Percentiles rank a stretch among this genome's conserved stretches.
Conservation (phyloP, 1,140 invertebrate species). For the Scaptodrosophila lebanonensis region DNA sequence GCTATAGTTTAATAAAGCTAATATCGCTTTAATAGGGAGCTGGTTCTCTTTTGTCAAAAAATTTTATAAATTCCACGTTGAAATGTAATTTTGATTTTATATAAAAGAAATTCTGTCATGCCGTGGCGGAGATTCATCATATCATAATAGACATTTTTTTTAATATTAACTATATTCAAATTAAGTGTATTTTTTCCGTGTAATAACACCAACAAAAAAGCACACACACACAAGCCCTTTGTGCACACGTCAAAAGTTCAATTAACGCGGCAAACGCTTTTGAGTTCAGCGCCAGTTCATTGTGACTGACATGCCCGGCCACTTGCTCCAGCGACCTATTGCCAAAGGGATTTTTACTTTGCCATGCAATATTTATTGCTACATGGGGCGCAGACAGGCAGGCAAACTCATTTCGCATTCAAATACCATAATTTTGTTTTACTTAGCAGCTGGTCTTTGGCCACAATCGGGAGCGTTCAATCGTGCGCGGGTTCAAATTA, state of each 20-base stretch:
- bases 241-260: slow-evolving; percentile 59
- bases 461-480: background rate
- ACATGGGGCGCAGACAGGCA: slow-evolving; percentile 7
- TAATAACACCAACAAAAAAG: background rate
- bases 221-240: no score
- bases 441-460: slow-evolving; percentile 40
- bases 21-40: no score
- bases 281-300: slow-evolving; percentile 60
- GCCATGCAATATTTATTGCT: slow-evolving; percentile 41
- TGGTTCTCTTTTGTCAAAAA: no score
- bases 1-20: no score
- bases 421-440: slow-evolving; percentile 1
- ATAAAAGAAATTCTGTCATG: no score
- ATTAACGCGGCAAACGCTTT: slow-evolving; percentile 26
- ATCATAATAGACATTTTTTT: no score
- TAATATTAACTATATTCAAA: no score
- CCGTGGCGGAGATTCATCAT: no score
- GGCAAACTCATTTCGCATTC: slow-evolving; percentile 36
- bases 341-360: slow-evolving; percentile 37
- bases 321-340: slow-evolving; percentile 31
- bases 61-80: no score
- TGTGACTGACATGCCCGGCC: slow-evolving; percentile 24
- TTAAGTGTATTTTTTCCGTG: no score
- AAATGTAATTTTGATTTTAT: no score
- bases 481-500: slow-evolving; percentile 10